These are phyloP conservation scores for Myrmecophaga tridactyla DNA, from an alignment of 2,113 vertebrate genomes.

Conservation along the genomic window DNA sequence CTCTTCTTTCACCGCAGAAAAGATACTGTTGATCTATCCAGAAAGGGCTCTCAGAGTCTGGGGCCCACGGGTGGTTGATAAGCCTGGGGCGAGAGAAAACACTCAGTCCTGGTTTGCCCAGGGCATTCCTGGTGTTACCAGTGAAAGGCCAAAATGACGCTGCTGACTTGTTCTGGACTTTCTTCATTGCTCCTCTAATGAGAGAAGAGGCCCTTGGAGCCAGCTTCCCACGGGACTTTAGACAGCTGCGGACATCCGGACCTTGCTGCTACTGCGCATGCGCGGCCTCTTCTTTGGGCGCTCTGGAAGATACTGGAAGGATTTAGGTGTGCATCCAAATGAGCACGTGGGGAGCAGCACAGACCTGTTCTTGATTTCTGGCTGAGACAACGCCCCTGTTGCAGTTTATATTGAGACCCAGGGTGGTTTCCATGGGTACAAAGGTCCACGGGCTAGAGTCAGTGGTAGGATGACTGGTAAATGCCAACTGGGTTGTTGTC, in stretches of 20 bases:
- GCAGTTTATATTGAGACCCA: not conserved
- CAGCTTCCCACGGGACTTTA: not conserved
- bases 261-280: too few species aligned
- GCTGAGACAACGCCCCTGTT: too few species aligned
- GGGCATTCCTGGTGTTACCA: not conserved
- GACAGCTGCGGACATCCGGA: accelerated
- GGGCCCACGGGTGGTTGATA: accelerated
- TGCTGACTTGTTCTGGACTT: too few species aligned
- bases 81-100: not conserved
- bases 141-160: not conserved
- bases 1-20: not conserved
- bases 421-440: not conserved
- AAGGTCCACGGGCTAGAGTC: accelerated
- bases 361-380: not conserved
- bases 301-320: not conserved
- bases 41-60: accelerated
- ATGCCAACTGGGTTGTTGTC: accelerated
- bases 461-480: too few species aligned
- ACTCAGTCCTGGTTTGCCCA: not conserved
- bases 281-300: not conserved
- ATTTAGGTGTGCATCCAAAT: not conserved
- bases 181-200: accelerated
- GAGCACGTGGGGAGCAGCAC: not conserved
- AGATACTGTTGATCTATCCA: accelerated
- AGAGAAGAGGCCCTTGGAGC: accelerated